Percentiles rank a stretch among this genome's conserved stretches.
phyloP scores from a whole-genome alignment of 1,140 invertebrate species.

The Wiebesia pumilae region DNA sequence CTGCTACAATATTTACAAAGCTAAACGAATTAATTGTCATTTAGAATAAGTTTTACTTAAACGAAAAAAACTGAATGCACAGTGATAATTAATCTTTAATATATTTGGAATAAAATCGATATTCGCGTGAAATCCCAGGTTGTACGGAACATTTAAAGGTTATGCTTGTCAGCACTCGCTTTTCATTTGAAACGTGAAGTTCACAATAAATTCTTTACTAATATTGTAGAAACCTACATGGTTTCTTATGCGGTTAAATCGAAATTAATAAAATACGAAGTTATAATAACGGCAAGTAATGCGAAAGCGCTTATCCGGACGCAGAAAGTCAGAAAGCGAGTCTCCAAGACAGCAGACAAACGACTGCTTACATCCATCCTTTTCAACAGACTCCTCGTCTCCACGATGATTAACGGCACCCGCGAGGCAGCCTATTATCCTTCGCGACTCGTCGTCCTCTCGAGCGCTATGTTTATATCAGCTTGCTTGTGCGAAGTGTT shows the following conservation, averaged over 20 bases:
- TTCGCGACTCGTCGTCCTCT: slow-evolving; percentile 28
- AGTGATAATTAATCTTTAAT: no score
- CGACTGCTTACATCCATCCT: not conserved
- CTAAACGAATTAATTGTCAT: no score
- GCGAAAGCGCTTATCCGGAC: not conserved
- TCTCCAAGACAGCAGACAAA: not conserved
- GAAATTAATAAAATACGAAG: not conserved
- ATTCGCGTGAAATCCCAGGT: no score
- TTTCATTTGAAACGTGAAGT: no score
- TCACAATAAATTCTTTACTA: no score
- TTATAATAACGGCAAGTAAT: not conserved
- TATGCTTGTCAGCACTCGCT: no score
- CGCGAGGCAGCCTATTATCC: slow-evolving; percentile 54
- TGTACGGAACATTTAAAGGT: no score
- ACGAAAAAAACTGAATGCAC: no score
- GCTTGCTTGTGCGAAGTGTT: slow-evolving; percentile 11
- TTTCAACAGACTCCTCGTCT: slow-evolving; percentile 15
- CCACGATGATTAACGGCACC: slow-evolving; percentile 67
- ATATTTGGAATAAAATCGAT: no score
- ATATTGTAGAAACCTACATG: not conserved
- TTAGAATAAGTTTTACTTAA: no score
- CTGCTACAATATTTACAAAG: no score
- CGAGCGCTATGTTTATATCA: slow-evolving; percentile 6
- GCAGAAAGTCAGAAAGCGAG: not conserved
- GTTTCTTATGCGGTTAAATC: not conserved